Base-by-base conservation (phyloP, 2,797 vertebrate species). In the Thunnus albacares region DNA sequence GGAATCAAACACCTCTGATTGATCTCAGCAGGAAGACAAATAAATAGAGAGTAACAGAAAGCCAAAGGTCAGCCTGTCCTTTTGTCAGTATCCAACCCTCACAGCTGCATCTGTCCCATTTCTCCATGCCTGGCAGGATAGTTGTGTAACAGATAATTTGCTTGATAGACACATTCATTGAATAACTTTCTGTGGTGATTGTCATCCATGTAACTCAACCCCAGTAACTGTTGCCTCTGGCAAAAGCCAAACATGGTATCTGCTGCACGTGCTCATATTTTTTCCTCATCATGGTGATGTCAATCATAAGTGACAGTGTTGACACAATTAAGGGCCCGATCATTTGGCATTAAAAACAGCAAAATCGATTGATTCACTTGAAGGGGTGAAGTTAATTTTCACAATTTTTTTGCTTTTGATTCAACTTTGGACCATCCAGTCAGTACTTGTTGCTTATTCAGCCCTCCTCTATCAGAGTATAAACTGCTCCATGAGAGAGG, bases 91-190 rank as follows among this genome's bases (percentile, higher is more conserved):
- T 67, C 47, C 51, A 69, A 14, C 13, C 26, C 62, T 71, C 41
- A 28, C 45, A 49, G 53, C 71, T 55, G 24, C 9, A 22, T 56
- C 65, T 43, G 4, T 26, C 63, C 60, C 12, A 3, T n/a, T 74
- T 43, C 41, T 43, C 45, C 17, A 5, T n/a, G 38, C 43, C 73
- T 26, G 49, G 33, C 71, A 57, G 59, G 22, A 22, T 2, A 26
- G 14, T 71, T 61, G 43, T 52, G 26, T 14, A 62, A 79, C 51
- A 52, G 61, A 43, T 43, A 45, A 51, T 71, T 53, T 11, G 69
- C 78, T 78, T 57, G 47, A 58, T 58, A 45, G 67, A 71, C 20
- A n/a, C 52, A 66, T n/a, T 45, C 47, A 47, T 20, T 85, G 78
- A 83, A 75, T 51, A 78, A 47, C 72, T 64, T 52, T 49, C 20